Base-by-base conservation (phyloP, 2,113 vertebrate species). In the Cyanoramphus novaezelandiae region DNA sequence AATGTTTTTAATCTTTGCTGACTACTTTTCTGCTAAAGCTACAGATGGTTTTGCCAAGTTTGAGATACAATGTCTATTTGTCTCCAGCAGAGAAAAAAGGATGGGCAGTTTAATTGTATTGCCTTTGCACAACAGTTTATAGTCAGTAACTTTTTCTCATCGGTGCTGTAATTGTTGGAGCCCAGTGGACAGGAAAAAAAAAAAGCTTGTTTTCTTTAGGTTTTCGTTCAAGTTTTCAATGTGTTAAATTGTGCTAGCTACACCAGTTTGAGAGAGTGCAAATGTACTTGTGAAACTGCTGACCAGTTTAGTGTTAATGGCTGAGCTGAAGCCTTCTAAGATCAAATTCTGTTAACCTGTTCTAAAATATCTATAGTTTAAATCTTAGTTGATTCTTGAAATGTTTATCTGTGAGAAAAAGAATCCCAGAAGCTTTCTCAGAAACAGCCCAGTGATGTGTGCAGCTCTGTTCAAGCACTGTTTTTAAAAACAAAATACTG, bases 291-390 rank as follows among this genome's bases (percentile, higher is more conserved):
- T 44, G 77, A 20, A 74, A 33, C n/a, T 74, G 50, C 31, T 64
- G 47, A 17, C 70, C 17, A 39, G n/a, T 82, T 78, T 28, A 57
- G 78, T 63, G 55, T 33, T 71, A 69, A 33, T 55, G 57, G 79
- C 93, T 92, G 93, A 95, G 68, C 94, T 76, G 79, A 90, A 90
- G 57, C 52, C 93, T 93, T 82, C 35, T 6, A 7, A 53, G 55
- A 59, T 37, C 46, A 18, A 29, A 25, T 52, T 49, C 24, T 43
- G 1, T 60, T 75, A 44, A 24, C 50, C 47, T 83, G 44, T 17
- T 78, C 65, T 68, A 57, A 88, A 93, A 44, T 71, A 35, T 0
- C 28, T 59, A 9, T 33, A 72, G 67, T 37, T 74, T 11, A 31
- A 65, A 59, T n/a, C 35, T 23, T 28, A 84, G 68, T 3, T 27